phyloP scores from a whole-genome alignment of 2,113 vertebrate species.

The Rhynchopsitta pachyrhyncha region DNA sequence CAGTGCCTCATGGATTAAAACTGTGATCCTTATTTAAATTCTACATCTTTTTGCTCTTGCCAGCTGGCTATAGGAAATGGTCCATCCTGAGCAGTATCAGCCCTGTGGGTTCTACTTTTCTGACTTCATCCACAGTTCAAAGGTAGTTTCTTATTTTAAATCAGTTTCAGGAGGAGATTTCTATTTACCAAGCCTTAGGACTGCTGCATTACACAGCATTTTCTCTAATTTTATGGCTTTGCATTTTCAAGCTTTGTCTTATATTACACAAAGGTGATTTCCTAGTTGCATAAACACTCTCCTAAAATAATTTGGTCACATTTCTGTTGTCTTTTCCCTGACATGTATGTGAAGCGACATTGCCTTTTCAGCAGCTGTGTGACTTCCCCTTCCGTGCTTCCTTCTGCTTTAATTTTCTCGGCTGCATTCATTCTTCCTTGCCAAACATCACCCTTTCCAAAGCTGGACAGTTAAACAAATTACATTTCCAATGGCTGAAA shows the following conservation, averaged over 20 bases:
- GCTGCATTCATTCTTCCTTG: background rate
- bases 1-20: background rate
- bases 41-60: background rate
- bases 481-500: background rate
- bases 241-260: background rate
- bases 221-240: background rate
- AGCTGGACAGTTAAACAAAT: background rate
- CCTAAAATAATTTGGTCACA: background rate
- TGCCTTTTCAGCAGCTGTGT: background rate
- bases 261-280: background rate
- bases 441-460: background rate
- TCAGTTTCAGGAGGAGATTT: background rate
- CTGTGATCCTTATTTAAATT: background rate
- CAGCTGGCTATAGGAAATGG: background rate
- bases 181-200: background rate
- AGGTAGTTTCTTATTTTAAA: background rate
- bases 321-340: background rate
- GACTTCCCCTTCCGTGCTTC: background rate
- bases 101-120: background rate
- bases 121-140: background rate
- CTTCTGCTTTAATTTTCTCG: background rate
- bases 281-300: background rate
- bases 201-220: background rate
- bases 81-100: background rate
- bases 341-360: background rate